Evolutionary conservation across 2,888 invertebrate species (phyloP), one percentile per base, ranked within the genome.

Genomic region (Seira sanloemensis): DNA sequence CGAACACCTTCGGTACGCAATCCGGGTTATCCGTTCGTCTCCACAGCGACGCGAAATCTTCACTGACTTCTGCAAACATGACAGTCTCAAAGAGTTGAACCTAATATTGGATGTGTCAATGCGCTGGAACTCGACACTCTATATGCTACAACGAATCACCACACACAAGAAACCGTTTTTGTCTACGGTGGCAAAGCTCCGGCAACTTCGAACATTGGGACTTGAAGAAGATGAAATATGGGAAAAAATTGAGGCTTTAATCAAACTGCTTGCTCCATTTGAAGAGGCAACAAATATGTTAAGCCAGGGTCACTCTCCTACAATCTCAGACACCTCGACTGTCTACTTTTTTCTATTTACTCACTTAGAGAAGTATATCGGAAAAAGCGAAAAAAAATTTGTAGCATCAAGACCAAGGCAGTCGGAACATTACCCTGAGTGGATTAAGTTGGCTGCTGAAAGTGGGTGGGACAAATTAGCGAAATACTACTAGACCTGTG

Each of bases 181-280:
- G 19, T 2, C 24, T 37, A 27, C 65, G 7, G 0, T n/a, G 4
- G 0, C 18, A 0, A 7, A 7, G 1, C 0, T 76, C 2, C 9
- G 67, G 0, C 46, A 76, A 0, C 26, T 82, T 0, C 12, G 24
- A 27, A 0, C 62, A 0, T 82, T 37, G 65, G 1, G 24, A 12
- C 12, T 66, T 54, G 1, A 2, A 0, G 73, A 77, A 21, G 26
- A 65, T 12, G 85, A 85, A 50, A 5, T 37, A 37, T 79, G 84
- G 78, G 18, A 27, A 5, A 18, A 18, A 12, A 1, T 86, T 18
- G 74, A 72, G 7, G 2, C 27, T 12, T 7, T 83, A 16, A 46
- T 81, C 16, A 16, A 50, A 4, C n/a, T 62, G 4, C 46, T 85
- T 0, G 12, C 66, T 21, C 83, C 80, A 12, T 87, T 87, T 66